phyloP scores from a whole-genome alignment of 1,140 invertebrate genomes.

The Argopecten irradians region DNA sequence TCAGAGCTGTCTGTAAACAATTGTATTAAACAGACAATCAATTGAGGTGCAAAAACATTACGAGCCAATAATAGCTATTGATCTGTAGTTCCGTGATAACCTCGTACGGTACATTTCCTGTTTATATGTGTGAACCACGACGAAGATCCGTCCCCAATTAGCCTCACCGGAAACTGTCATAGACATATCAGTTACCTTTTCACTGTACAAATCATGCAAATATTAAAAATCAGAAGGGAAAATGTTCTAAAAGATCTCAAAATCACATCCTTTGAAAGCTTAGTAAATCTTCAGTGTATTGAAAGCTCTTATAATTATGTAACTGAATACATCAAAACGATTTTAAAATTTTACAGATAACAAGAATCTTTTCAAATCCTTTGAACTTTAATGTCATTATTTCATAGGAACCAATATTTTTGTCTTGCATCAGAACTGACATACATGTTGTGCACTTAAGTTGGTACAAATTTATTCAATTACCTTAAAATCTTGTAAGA shows the following conservation, averaged over 20 bases:
- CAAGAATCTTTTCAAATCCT: background rate
- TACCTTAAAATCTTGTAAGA: no score
- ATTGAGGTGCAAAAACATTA: constrained; percentile 8
- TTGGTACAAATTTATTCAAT: no score
- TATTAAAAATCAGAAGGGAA: background rate
- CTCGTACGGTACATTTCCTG: background rate
- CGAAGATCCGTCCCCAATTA: background rate
- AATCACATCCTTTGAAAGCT: background rate
- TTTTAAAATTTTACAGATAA: background rate
- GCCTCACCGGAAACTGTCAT: background rate
- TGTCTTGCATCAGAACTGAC: background rate
- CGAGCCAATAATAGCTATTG: background rate
- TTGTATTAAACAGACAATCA: background rate
- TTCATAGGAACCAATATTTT: background rate
- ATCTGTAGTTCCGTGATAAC: background rate
- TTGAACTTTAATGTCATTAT: background rate
- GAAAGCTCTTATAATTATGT: background rate
- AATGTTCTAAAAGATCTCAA: background rate
- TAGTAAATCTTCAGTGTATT: background rate
- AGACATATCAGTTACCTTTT: background rate
- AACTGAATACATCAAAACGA: background rate
- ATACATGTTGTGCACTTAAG: no score
- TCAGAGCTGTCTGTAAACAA: background rate
- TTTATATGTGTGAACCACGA: background rate
- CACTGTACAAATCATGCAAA: background rate